These are phyloP conservation scores for Sarcophaga caerulescens DNA, from an alignment of 2,888 invertebrate genomes.

Conservation along the genomic window DNA sequence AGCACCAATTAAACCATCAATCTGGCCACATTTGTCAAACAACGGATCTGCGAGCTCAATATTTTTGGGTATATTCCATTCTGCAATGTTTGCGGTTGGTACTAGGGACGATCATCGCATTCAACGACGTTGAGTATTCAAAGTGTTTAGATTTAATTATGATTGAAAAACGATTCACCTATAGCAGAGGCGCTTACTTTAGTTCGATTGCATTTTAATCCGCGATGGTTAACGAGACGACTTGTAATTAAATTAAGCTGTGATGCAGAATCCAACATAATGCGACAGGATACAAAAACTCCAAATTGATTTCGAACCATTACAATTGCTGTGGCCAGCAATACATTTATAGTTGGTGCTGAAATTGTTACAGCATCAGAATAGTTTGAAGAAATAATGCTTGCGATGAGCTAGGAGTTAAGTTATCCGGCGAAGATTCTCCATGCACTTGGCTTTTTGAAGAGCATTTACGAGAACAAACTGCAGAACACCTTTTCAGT, in stretches of 20 bases:
- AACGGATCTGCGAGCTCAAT: conserved; percentile 57
- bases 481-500: conserved; percentile 58
- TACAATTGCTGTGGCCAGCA: too few relatives aligned
- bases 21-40: conserved; percentile 36
- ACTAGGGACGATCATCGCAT: too few relatives aligned
- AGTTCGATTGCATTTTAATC: conserved; percentile 3
- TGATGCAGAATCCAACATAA: too few relatives aligned
- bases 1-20: too few relatives aligned
- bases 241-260: too few relatives aligned
- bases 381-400: conserved; percentile 15
- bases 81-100: too few relatives aligned
- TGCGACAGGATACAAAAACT: too few relatives aligned
- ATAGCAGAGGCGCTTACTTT: conserved; percentile 10
- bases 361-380: too few relatives aligned
- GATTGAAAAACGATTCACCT: conserved; percentile 4
- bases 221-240: not conserved
- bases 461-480: conserved; percentile 56
- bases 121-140: too few relatives aligned
- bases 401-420: not conserved
- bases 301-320: too few relatives aligned
- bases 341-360: too few relatives aligned
- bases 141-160: not conserved
- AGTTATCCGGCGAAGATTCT: not conserved
- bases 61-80: conserved; percentile 62
- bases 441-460: conserved; percentile 65